phyloP scores from a whole-genome alignment of 2,113 vertebrate species.

The Nesogale talazaci region DNA sequence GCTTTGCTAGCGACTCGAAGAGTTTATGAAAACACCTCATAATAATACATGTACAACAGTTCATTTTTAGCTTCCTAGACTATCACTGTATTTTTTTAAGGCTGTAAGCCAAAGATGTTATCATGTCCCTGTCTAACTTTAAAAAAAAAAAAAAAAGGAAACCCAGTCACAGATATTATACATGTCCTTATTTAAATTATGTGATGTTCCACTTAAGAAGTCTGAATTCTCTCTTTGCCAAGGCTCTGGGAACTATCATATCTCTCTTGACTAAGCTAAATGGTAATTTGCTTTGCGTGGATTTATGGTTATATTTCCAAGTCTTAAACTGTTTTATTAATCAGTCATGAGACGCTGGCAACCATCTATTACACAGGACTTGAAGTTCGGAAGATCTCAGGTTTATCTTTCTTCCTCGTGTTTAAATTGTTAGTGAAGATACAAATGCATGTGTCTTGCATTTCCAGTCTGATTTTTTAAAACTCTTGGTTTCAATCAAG shows the following conservation, averaged over 20 bases:
- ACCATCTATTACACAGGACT: neutral
- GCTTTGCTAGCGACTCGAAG: conserved; percentile 15
- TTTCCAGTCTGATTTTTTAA: conserved; percentile 34
- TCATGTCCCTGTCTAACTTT: conserved; percentile 7
- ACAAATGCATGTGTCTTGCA: conserved; percentile 14
- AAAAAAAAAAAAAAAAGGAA: conserved; percentile 10
- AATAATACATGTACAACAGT: neutral
- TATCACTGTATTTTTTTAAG: conserved; percentile 3
- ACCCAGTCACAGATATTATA: conserved; percentile 53
- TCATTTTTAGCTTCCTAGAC: conserved; percentile 20
- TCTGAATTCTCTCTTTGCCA: neutral
- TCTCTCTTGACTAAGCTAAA: neutral
- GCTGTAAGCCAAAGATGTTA: conserved; percentile 47
- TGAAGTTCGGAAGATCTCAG: neutral
- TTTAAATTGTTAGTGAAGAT: conserved; percentile 22
- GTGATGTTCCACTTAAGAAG: neutral
- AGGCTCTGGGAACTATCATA: neutral
- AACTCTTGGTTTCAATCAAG: neutral
- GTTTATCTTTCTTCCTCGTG: neutral
- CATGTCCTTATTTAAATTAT: conserved; percentile 38
- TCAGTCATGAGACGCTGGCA: neutral
- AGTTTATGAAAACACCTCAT: conserved; percentile 53
- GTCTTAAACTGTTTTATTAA: conserved; percentile 13
- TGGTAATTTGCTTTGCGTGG: neutral
- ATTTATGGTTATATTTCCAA: neutral